A percentile compares a stretch with the other conserved stretches of the same genome.
Conservation (phyloP, 2,888 invertebrate genomes). For the Noctua fimbriata region DNA sequence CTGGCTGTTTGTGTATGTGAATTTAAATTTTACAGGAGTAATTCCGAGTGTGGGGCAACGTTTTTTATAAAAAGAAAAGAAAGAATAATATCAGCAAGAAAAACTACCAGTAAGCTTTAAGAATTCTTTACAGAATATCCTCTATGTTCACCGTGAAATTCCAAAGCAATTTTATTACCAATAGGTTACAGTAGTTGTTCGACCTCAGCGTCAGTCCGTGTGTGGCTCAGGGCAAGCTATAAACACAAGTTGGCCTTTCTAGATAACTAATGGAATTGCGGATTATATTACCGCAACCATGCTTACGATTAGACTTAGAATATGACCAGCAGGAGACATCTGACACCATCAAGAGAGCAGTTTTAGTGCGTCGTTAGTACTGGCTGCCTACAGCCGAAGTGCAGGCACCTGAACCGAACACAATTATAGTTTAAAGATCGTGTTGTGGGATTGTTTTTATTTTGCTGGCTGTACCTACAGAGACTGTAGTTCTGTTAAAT, state of each 20-base stretch:
- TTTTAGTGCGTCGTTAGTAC: conserved; percentile 56
- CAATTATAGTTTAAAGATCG: conserved; percentile 28
- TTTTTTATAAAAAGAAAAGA: too few species aligned
- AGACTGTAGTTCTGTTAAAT: neutral
- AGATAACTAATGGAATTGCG: conserved; percentile 78
- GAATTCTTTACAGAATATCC: neutral
- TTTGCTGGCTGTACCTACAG: neutral
- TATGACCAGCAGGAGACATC: conserved; percentile 65
- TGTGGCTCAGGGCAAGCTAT: conserved; percentile 57
- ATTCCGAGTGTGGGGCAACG: too few species aligned
- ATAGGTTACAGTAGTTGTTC: conserved; percentile 51
- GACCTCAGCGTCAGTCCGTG: conserved; percentile 26
- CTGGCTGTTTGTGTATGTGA: too few species aligned
- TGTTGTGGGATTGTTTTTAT: conserved; percentile 5
- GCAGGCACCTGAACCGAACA: conserved; percentile 36
- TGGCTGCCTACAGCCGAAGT: conserved; percentile 46
- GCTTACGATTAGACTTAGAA: conserved; percentile 62
- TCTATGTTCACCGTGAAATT: conserved; percentile 24
- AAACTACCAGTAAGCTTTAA: neutral
- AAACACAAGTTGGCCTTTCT: conserved; percentile 69
- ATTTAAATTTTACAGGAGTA: too few species aligned
- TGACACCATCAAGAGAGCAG: conserved; percentile 62
- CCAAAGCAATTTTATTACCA: conserved; percentile 39
- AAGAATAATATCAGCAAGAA: neutral
- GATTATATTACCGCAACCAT: conserved; percentile 70